phyloP scores from a whole-genome alignment of 2,888 invertebrate species.

The Eucera pruinosa region DNA sequence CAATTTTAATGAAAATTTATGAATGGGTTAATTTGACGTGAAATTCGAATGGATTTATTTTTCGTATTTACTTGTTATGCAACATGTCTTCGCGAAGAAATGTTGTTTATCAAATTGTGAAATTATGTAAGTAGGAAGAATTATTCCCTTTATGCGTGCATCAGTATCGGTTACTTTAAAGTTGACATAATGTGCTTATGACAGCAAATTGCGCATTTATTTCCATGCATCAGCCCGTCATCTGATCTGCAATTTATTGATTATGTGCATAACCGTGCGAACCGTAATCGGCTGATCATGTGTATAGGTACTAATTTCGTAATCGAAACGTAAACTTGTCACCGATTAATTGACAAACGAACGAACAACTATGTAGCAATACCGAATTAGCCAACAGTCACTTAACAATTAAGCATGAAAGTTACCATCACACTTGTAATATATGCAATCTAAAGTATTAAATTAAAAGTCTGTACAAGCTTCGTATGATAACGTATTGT shows the following conservation, averaged over 20 bases:
- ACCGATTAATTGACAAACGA: constrained; percentile 64
- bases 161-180: not conserved
- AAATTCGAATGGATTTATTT: too few species aligned
- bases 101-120: too few species aligned
- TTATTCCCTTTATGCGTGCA: too few species aligned
- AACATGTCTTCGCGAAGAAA: too few species aligned
- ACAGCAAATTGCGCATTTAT: constrained; percentile 39
- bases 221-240: constrained; percentile 35
- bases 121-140: too few species aligned
- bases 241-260: constrained; percentile 41
- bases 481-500: too few species aligned
- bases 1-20: too few species aligned
- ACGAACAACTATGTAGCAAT: constrained; percentile 53
- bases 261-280: constrained; percentile 48
- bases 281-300: constrained; percentile 55
- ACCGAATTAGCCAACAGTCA: constrained; percentile 49
- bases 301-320: constrained; percentile 59
- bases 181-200: not conserved
- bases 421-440: too few species aligned
- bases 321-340: constrained; percentile 64
- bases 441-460: too few species aligned
- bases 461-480: too few species aligned
- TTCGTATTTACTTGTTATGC: too few species aligned
- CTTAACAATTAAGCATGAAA: not conserved
- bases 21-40: too few species aligned